Percentiles rank a stretch among this genome's conserved stretches.
These are phyloP conservation scores for Drosophila busckii DNA, from an alignment of 1,140 invertebrate genomes.

Conservation along the genomic window DNA sequence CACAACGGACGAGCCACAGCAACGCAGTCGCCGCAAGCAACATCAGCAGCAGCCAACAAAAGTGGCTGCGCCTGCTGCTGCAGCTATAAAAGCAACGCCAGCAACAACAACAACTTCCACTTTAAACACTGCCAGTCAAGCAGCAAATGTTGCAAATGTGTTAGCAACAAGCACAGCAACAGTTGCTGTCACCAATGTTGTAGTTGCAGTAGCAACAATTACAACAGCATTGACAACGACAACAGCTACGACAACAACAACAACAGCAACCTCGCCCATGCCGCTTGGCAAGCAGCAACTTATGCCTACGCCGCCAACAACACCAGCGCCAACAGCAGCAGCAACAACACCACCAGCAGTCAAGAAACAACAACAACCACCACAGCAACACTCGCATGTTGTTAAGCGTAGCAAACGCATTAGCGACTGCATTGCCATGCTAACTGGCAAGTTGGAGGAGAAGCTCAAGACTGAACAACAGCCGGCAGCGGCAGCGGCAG, in stretches of 20 bases:
- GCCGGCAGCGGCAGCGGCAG: not conserved
- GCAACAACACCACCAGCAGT: not conserved
- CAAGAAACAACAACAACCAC: slow-evolving; percentile 7
- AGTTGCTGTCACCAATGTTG: too few species aligned
- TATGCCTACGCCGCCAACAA: not conserved
- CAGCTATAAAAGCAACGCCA: not conserved
- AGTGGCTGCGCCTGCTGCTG: not conserved
- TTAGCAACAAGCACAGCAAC: not conserved
- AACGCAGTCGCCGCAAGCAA: slow-evolving; percentile 45
- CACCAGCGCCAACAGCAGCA: slow-evolving; percentile 3
- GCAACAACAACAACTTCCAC: slow-evolving; percentile 10
- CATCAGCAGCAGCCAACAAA: slow-evolving; percentile 4
- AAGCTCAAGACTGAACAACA: slow-evolving; percentile 73
- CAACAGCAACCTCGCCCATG: slow-evolving; percentile 22
- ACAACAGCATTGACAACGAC: not conserved
- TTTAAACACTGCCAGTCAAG: slow-evolving; percentile 4
- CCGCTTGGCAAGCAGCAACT: not conserved
- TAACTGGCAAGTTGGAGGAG: slow-evolving; percentile 80
- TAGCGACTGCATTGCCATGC: slow-evolving; percentile 81
- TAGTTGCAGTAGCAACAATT: not conserved
- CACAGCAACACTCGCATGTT: slow-evolving; percentile 6
- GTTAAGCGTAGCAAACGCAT: slow-evolving; percentile 79
- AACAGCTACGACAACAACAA: slow-evolving; percentile 7
- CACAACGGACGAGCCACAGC: slow-evolving; percentile 29
- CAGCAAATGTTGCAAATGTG: too few species aligned